These are phyloP conservation scores for Hipparchia semele DNA, from an alignment of 2,888 invertebrate species.

Conservation along the genomic window DNA sequence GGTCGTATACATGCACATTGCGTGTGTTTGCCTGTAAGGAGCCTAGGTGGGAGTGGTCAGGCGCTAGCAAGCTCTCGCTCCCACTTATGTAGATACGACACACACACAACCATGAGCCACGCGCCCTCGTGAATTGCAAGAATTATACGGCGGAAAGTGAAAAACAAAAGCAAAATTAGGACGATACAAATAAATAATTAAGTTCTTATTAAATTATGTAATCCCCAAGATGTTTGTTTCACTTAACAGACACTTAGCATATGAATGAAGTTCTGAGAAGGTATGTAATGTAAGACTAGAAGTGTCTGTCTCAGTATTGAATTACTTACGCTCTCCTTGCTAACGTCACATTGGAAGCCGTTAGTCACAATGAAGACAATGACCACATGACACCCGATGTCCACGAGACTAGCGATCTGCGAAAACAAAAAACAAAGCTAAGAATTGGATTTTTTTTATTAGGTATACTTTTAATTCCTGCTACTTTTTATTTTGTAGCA, in stretches of 20 bases:
- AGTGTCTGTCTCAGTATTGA: neutral
- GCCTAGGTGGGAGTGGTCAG: too few relatives aligned
- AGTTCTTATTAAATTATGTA: neutral
- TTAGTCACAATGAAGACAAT: slow-evolving; percentile 58
- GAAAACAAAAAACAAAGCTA: slow-evolving; percentile 37
- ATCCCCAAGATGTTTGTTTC: slow-evolving; percentile 2
- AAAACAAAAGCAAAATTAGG: too few relatives aligned
- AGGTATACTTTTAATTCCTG: neutral
- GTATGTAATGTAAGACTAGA: neutral
- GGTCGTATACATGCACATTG: too few relatives aligned
- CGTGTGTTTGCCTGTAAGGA: too few relatives aligned
- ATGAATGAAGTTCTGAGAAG: neutral
- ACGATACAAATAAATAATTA: too few relatives aligned
- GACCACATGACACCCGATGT: slow-evolving; percentile 59
- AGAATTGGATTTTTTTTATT: neutral
- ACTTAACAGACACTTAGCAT: neutral
- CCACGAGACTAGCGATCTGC: slow-evolving; percentile 61
- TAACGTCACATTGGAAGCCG: slow-evolving; percentile 67
- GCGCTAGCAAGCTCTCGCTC: too few relatives aligned
- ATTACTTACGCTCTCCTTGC: slow-evolving; percentile 55
- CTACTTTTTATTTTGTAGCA: too few relatives aligned
- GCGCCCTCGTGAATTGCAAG: too few relatives aligned
- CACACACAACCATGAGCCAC: too few relatives aligned
- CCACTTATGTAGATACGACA: too few relatives aligned
- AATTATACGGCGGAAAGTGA: too few relatives aligned